These are phyloP conservation scores for Atherinosoma microstoma DNA, from an alignment of 2,797 vertebrate genomes.

Conservation along the genomic window DNA sequence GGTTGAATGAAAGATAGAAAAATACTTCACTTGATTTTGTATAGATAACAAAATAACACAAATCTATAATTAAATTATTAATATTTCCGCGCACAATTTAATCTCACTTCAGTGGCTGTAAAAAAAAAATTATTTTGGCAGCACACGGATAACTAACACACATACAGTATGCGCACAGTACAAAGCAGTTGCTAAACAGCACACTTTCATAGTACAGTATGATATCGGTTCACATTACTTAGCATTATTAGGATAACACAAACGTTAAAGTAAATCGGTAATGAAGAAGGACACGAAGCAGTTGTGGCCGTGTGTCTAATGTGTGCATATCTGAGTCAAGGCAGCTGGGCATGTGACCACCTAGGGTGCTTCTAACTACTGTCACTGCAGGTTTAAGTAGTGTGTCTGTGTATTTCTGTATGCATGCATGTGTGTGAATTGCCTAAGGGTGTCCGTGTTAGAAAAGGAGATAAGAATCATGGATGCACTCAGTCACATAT, in stretches of 20 bases:
- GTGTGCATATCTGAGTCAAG: slow-evolving; percentile 35
- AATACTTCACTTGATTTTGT: too few relatives aligned
- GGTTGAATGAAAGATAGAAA: too few relatives aligned
- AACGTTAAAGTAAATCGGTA: slow-evolving; percentile 21
- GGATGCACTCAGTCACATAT: slow-evolving; percentile 55
- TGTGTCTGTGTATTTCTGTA: slow-evolving; percentile 28
- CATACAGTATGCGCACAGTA: not conserved
- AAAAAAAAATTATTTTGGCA: not conserved
- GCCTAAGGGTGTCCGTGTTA: slow-evolving; percentile 52
- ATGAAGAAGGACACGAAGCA: not conserved
- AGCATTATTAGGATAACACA: not conserved
- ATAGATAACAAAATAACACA: too few relatives aligned
- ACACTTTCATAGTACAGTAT: not conserved
- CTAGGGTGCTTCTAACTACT: slow-evolving; percentile 64
- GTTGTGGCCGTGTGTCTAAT: slow-evolving; percentile 9
- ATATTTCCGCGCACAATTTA: too few relatives aligned
- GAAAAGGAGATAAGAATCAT: slow-evolving; percentile 58
- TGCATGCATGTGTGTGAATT: slow-evolving; percentile 21
- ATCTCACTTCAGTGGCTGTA: too few relatives aligned
- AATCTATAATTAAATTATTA: too few relatives aligned
- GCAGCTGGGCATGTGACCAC: slow-evolving; percentile 64
- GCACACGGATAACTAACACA: not conserved
- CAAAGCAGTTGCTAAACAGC: not conserved
- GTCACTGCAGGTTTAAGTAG: slow-evolving; percentile 58
- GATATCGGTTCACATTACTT: not conserved